Conservation (phyloP, 1,140 invertebrate genomes). For the Drosophila trapezifrons region DNA sequence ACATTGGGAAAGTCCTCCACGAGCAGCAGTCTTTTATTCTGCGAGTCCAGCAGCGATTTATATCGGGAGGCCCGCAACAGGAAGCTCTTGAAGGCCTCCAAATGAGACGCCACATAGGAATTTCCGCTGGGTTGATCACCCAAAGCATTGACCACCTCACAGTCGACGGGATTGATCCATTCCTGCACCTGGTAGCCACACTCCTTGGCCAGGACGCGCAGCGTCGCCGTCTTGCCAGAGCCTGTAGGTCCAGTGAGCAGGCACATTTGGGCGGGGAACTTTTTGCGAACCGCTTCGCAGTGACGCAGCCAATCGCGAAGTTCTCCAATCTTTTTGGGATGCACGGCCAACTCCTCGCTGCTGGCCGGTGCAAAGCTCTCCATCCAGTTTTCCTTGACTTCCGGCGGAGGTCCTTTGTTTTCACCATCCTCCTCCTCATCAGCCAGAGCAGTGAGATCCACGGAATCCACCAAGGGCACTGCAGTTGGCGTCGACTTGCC, state of each 20-base stretch:
- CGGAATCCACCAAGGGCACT: conserved; percentile 7
- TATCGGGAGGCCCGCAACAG: conserved; percentile 88
- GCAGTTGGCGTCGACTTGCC: not conserved
- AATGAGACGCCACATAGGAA: conserved; percentile 86
- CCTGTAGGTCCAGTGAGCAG: conserved; percentile 90
- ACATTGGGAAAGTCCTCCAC: conserved; percentile 92
- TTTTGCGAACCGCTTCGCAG: conserved; percentile 73
- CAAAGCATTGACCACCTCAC: conserved; percentile 58
- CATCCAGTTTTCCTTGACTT: conserved; percentile 84
- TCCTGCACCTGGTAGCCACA: conserved; percentile 87
- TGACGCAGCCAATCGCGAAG: conserved; percentile 86
- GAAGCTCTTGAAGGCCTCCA: conserved; percentile 88
- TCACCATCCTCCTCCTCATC: conserved; percentile 5
- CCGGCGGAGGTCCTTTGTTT: not conserved
- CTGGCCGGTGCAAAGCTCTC: conserved; percentile 85
- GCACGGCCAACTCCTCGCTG: conserved; percentile 86
- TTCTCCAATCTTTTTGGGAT: conserved; percentile 87
- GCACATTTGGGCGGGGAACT: conserved; percentile 85
- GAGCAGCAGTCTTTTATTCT: conserved; percentile 86
- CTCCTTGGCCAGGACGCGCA: conserved; percentile 87
- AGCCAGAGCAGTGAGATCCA: conserved; percentile 44
- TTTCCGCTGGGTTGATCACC: conserved; percentile 65
- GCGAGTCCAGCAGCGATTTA: conserved; percentile 86
- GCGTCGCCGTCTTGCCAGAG: conserved; percentile 88
- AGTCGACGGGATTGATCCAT: conserved; percentile 90